Percentiles rank a stretch among this genome's conserved stretches.
Evolutionary conservation across 1,140 invertebrate species (phyloP).

Genomic region (Ridgeia piscesae): DNA sequence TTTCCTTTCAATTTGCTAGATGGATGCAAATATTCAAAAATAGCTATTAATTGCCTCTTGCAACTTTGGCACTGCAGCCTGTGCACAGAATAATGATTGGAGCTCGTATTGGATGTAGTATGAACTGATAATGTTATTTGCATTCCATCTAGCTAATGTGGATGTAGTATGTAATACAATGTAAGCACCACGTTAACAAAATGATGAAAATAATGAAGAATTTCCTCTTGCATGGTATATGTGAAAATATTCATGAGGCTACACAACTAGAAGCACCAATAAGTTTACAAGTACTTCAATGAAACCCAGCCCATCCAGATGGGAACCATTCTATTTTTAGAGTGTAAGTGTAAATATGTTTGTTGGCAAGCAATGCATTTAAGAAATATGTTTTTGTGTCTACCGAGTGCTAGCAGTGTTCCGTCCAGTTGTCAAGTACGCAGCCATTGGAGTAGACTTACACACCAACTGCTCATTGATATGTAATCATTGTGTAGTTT

Average conservation of each 20-base stretch:
- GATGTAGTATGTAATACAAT: no score
- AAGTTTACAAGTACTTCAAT: no score
- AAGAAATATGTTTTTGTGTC: background rate
- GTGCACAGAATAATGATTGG: background rate
- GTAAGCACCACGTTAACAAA: no score
- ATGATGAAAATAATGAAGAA: no score
- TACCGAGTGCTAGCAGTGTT: background rate
- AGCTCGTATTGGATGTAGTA: background rate
- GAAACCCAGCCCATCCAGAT: no score
- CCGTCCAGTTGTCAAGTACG: background rate
- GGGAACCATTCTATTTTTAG: no score
- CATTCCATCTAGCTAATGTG: no score
- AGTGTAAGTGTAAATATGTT: background rate
- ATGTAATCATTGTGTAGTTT: background rate
- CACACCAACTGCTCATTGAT: background rate
- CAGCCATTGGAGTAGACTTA: background rate
- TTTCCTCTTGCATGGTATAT: no score
- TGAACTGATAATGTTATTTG: background rate
- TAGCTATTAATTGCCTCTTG: background rate
- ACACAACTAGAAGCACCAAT: no score
- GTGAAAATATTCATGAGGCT: no score
- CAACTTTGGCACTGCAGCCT: background rate
- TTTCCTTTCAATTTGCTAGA: background rate
- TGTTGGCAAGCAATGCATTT: background rate
- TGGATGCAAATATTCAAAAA: background rate